Conservation (phyloP, 2,113 vertebrate genomes). For the Malurus alboscapulatus region DNA sequence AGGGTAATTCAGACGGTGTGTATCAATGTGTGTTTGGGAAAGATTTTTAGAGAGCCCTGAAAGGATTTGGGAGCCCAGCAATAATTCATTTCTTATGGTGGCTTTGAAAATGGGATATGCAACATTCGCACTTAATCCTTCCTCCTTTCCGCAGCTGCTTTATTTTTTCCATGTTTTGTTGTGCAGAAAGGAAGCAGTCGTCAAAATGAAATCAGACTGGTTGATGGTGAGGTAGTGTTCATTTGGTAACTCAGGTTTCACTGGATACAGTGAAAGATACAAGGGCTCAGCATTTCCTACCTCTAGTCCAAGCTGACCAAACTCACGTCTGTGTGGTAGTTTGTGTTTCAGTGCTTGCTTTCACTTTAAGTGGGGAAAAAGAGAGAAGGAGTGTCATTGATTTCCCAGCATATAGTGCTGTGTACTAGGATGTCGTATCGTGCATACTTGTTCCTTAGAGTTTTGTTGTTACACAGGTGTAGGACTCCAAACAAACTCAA, state of each 20-base stretch:
- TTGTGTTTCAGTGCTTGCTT: neutral
- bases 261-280: neutral
- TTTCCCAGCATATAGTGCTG: neutral
- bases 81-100: neutral
- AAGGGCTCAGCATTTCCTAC: neutral
- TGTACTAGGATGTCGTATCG: neutral
- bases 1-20: rapidly evolving
- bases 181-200: neutral
- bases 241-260: neutral
- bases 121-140: neutral
- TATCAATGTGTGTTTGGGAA: neutral
- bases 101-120: slow-evolving; percentile 8
- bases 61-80: neutral
- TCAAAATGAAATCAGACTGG: neutral
- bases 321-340: neutral
- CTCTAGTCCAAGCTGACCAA: neutral
- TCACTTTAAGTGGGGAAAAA: neutral
- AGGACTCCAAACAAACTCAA: neutral
- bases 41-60: neutral
- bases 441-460: neutral
- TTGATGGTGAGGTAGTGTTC: neutral
- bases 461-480: neutral
- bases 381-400: neutral
- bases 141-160: neutral
- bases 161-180: neutral